Conservation (phyloP, 2,113 vertebrate species). For the Natator depressus region DNA sequence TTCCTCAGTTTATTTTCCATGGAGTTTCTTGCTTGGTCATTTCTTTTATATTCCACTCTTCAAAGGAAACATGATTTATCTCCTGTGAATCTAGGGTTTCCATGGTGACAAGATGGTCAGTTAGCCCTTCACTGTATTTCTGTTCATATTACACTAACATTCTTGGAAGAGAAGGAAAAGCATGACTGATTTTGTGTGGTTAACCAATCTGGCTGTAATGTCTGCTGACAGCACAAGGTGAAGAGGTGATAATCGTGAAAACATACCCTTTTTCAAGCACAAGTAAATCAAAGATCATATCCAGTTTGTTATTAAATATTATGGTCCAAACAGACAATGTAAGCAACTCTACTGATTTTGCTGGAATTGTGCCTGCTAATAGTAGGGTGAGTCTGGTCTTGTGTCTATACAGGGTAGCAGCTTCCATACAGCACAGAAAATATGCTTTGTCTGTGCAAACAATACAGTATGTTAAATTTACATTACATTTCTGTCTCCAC, state of each 20-base stretch:
- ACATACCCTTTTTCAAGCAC: accelerated
- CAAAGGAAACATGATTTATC: background rate
- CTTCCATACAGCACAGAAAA: background rate
- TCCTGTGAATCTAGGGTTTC: background rate
- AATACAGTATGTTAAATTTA: background rate
- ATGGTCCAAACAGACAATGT: background rate
- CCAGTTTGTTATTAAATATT: background rate
- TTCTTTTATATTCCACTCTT: background rate
- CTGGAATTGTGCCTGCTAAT: background rate
- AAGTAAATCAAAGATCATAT: background rate
- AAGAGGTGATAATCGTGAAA: background rate
- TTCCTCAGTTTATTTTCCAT: background rate
- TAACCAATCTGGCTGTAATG: background rate
- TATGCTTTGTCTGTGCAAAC: background rate
- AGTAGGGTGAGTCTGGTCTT: background rate
- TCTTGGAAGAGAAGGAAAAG: background rate
- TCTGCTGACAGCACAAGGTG: background rate
- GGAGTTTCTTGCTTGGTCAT: background rate
- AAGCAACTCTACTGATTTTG: background rate
- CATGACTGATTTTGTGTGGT: background rate
- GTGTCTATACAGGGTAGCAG: background rate
- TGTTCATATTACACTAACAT: background rate
- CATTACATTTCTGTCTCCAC: slow-evolving; percentile 23
- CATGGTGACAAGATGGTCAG: background rate
- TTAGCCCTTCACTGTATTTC: background rate